A percentile compares a stretch with the other conserved stretches of the same genome.
These are phyloP conservation scores for Carterocephalus palaemon DNA, from an alignment of 2,888 invertebrate species.

Conservation along the genomic window DNA sequence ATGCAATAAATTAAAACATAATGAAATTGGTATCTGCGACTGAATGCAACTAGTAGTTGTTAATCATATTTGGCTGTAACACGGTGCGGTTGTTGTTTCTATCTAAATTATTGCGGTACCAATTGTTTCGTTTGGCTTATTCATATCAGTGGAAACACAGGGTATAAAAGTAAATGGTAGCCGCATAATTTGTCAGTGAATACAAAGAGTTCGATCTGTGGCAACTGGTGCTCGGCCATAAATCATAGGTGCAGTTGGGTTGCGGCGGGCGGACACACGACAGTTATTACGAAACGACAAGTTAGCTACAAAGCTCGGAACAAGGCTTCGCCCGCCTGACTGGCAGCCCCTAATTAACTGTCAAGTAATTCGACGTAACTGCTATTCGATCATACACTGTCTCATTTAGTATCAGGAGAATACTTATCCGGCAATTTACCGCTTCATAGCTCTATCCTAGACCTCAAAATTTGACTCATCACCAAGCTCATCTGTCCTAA, in stretches of 20 bases:
- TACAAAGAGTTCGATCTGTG: slow-evolving; percentile 63
- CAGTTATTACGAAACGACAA: slow-evolving; percentile 62
- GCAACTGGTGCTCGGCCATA: slow-evolving; percentile 51
- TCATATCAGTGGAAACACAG: slow-evolving; percentile 22
- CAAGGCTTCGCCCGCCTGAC: slow-evolving; percentile 49
- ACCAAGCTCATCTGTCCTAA: no score
- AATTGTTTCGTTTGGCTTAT: slow-evolving; percentile 19
- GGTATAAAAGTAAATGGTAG: slow-evolving; percentile 59
- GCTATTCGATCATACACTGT: slow-evolving; percentile 36
- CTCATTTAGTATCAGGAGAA: slow-evolving; percentile 13
- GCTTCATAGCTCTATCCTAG: no score
- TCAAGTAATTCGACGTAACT: slow-evolving; percentile 68
- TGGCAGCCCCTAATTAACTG: slow-evolving; percentile 75
- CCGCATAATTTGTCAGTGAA: slow-evolving; percentile 65
- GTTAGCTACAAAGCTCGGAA: slow-evolving; percentile 53
- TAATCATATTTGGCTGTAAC: slow-evolving; percentile 25
- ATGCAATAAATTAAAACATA: slow-evolving; percentile 20
- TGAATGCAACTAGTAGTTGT: slow-evolving; percentile 21
- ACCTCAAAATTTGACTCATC: no score
- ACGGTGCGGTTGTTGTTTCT: slow-evolving; percentile 15
- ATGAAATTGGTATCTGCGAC: slow-evolving; percentile 22
- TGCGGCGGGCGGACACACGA: slow-evolving; percentile 49
- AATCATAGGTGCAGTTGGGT: slow-evolving; percentile 62
- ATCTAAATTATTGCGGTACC: slow-evolving; percentile 21
- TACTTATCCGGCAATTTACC: neutral